Percentiles rank a stretch among this genome's conserved stretches.
phyloP scores from a whole-genome alignment of 2,797 vertebrate genomes.

The Anolis apletophallus region DNA sequence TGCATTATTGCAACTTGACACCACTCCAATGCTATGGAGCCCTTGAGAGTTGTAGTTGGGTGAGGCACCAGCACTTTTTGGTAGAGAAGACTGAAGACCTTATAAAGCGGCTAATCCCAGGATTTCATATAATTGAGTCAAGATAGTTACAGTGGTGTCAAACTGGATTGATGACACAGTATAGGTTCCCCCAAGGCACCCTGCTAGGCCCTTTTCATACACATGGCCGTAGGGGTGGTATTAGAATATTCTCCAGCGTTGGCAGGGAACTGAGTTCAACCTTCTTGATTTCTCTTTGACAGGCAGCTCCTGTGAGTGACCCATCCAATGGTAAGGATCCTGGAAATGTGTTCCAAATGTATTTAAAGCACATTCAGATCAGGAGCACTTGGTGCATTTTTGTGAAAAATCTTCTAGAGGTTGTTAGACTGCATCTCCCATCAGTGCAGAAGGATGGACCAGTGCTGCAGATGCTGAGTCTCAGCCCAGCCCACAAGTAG shows the following conservation, averaged over 20 bases:
- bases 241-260: no score
- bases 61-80: no score
- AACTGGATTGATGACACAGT: no score
- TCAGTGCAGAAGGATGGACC: not conserved
- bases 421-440: not conserved
- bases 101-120: no score
- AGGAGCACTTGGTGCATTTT: conserved; percentile 40
- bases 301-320: conserved; percentile 77
- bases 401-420: not conserved
- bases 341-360: conserved; percentile 56
- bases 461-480: not conserved
- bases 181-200: no score
- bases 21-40: no score
- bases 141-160: no score
- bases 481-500: not conserved
- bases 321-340: conserved; percentile 75
- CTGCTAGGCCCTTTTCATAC: not conserved
- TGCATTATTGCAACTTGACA: no score
- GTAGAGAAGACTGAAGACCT: no score
- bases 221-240: not conserved
- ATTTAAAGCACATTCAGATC: conserved; percentile 59
- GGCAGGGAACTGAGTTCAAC: conserved; percentile 54
- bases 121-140: no score
- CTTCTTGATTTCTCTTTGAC: conserved; percentile 72
- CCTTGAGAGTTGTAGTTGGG: no score